Evolutionary conservation across 1,140 invertebrate genomes (phyloP), one percentile per base, ranked within the genome.

Genomic region (Drosophila gunungcola): DNA sequence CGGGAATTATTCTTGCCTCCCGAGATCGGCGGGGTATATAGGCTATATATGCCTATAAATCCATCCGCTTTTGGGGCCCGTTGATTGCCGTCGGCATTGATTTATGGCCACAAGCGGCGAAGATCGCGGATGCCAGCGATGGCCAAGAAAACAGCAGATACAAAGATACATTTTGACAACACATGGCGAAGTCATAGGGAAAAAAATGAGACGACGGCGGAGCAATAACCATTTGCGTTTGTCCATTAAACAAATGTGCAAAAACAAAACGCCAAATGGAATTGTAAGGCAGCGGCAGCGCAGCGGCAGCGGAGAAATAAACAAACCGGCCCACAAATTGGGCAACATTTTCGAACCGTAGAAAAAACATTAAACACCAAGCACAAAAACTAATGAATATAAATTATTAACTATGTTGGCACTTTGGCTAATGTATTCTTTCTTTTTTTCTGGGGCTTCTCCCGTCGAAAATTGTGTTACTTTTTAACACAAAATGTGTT

Each of bases 241-340:
- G 46, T 76, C 75, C 62, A 76, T 76, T 76, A 76, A 75, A 75
- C 72, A 75, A 67, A 76, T 75, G 61, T 58, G 72, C 72, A 75
- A 64, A 64, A 74, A 63, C 41, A 9, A 41, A 69, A 32, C 29
- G 36, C 2, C 32, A 45, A n/a, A 53, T 36, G 55, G 48, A 65
- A 68, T 25, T 4, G 7, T 3, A 13, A 21, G 0, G 16, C 16
- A 21, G 16, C 46, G 52, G 27, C 63, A 39, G 12, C 27, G 51
- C 12, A 32, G 7, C 46, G 52, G 27, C 63, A 39, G 12, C 27
- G 51, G 16, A 32, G 7, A 62, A 58, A 63, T 51, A 67, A 49
- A 41, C 32, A 63, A 38, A 38, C 12, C 9, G 62, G 27, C 55
- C 9, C 63, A 67, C 46, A 69, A 51, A 68, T 68, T 53, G 60